phyloP scores from a whole-genome alignment of 2,113 vertebrate genomes.

The Colaptes auratus region DNA sequence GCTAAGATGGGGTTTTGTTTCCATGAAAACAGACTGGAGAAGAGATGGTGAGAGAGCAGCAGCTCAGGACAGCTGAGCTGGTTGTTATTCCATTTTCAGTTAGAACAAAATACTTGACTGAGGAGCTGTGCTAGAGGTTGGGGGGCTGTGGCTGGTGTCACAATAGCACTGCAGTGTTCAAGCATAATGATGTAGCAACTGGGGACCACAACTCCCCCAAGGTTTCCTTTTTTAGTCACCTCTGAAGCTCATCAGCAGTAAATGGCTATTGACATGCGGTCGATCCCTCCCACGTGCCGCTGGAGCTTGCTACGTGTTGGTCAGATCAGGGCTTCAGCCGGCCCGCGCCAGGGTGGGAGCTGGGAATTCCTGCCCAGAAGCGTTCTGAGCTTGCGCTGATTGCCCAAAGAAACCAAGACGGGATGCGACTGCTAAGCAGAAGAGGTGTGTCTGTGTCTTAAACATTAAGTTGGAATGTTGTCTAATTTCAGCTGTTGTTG shows the following conservation, averaged over 20 bases:
- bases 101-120: not conserved
- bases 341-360: not conserved
- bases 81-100: not conserved
- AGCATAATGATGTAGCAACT: not conserved
- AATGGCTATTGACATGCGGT: not conserved
- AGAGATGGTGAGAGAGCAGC: not conserved
- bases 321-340: not conserved
- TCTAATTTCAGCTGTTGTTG: constrained; percentile 75
- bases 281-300: not conserved
- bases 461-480: not conserved
- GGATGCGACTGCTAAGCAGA: not conserved
- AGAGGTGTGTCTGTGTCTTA: not conserved
- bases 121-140: not conserved
- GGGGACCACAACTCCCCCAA: not conserved
- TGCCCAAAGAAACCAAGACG: not conserved
- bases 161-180: not conserved
- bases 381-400: not conserved
- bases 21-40: not conserved
- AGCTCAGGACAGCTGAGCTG: not conserved
- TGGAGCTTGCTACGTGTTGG: not conserved
- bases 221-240: not conserved
- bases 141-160: not conserved
- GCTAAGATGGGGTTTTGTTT: not conserved
- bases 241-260: not conserved
- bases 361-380: not conserved